These are phyloP conservation scores for Terebella lapidaria DNA, from an alignment of 2,888 invertebrate species.

Conservation along the genomic window DNA sequence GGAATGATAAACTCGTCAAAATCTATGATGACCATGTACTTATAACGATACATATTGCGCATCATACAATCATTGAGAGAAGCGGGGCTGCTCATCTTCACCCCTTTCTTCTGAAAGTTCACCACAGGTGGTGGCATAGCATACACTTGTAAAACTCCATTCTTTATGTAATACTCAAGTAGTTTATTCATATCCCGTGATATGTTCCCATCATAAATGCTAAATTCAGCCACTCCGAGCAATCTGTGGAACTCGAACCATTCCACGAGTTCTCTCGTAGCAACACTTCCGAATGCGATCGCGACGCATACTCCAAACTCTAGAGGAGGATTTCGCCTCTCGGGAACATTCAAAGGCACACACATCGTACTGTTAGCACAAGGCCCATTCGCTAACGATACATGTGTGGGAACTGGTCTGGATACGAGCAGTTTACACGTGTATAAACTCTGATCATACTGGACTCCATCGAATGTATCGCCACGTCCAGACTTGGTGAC, in stretches of 20 bases:
- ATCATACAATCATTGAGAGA: slow-evolving; percentile 28
- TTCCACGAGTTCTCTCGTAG: slow-evolving; percentile 14
- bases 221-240: slow-evolving; percentile 20
- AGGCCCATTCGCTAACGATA: slow-evolving; percentile 11
- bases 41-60: slow-evolving; percentile 21
- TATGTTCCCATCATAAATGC: slow-evolving; percentile 19
- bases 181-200: not conserved
- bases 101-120: not conserved
- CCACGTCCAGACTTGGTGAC: slow-evolving; percentile 13
- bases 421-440: slow-evolving; percentile 13
- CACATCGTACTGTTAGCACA: slow-evolving; percentile 12
- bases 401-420: slow-evolving; percentile 17
- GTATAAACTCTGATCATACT: slow-evolving; percentile 17
- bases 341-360: slow-evolving; percentile 13
- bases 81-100: slow-evolving; percentile 19
- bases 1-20: slow-evolving; percentile 20
- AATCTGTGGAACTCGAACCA: slow-evolving; percentile 24
- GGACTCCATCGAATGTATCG: not conserved
- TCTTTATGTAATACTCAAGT: slow-evolving; percentile 15
- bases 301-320: slow-evolving; percentile 26
- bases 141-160: slow-evolving; percentile 13
- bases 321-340: slow-evolving; percentile 7
- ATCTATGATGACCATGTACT: slow-evolving; percentile 11
- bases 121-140: slow-evolving; percentile 20
- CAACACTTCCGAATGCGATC: slow-evolving; percentile 16